Evolutionary conservation across 2,888 invertebrate genomes (phyloP).

Genomic region (Apeira syringaria): DNA sequence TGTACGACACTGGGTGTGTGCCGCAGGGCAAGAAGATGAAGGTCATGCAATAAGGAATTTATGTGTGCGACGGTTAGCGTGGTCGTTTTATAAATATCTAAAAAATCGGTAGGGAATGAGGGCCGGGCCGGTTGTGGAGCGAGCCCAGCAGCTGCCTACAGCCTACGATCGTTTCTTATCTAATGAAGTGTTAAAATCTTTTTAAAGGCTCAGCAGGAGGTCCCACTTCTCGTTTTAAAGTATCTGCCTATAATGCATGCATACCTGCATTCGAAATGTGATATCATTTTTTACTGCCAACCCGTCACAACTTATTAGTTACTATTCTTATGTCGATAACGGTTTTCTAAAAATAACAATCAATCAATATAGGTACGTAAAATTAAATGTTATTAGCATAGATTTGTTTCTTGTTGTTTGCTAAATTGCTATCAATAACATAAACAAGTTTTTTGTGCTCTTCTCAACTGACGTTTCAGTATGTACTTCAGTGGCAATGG

Average conservation of each 20-base stretch:
- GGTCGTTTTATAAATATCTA: constrained; percentile 72
- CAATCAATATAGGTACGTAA: no score
- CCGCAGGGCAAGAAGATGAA: constrained; percentile 53
- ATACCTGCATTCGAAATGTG: background rate
- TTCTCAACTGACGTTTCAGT: constrained; percentile 10
- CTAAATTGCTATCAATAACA: constrained; percentile 7
- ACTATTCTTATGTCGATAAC: no score
- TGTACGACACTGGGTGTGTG: constrained; percentile 50
- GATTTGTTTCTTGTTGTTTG: no score
- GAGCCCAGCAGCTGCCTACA: constrained; percentile 47
- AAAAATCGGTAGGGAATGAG: constrained; percentile 48
- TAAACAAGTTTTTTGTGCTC: constrained; percentile 23
- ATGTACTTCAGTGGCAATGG: background rate
- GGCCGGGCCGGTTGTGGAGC: constrained; percentile 60
- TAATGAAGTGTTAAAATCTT: constrained; percentile 26
- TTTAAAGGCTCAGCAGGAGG: constrained; percentile 14
- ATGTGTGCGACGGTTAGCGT: constrained; percentile 59
- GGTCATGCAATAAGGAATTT: constrained; percentile 59
- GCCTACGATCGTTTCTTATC: constrained; percentile 42
- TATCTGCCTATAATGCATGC: background rate
- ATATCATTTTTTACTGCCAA: constrained; percentile 3
- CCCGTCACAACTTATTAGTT: constrained; percentile 1
- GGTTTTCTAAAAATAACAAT: no score
- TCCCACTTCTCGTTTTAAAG: background rate
- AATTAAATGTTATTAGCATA: no score